Base-by-base conservation (phyloP, 1,140 invertebrate genomes). In the Arctopsyche grandis region DNA sequence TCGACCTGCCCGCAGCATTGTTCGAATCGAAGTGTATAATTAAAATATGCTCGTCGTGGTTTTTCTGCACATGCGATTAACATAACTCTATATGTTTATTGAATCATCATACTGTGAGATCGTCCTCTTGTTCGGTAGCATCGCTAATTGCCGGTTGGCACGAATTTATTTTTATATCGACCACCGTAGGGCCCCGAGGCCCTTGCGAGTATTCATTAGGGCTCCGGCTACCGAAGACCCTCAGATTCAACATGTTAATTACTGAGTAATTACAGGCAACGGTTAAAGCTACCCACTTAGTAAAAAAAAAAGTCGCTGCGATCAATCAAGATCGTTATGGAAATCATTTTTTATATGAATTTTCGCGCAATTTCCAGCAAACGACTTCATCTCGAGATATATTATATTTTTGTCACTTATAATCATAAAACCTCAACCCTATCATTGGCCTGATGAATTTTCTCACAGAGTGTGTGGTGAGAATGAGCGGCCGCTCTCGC, bases 191-290 rank as follows among this genome's bases (percentile, higher is more conserved):
- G 38, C 56, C 74, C 74, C 38, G 74, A 16, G 74, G 56, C 29
- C 74, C 74, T 38, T 14, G 10, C 26, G 52, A 24, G 71, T 48
- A 58, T 76, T 76, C 24, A 76, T 76, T 76, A 76, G 56, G 74
- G 21, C 16, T 44, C 56, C 74, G 26, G 58, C 74, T 76, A 76
- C 74, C 56, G 74, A 76, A 46, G 56, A 21, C 73, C 44, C 19
- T n/a, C 73, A n/a, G 70, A 9, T 60, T 22, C 12, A 58, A 76
- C 74, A 76, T 63, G 74, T 76, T 76, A 76, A 76, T 76, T 76
- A 22, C 43, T 14, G 56, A 63, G 74, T 76, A 76, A 76, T 76
- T 76, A 76, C 56, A 16, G 24, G 19, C 0, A 58, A 44, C 52
- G 52, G 69, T 75, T 75, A 29, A 29, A 46, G 52, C 52, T 60